A percentile compares a stretch with the other conserved stretches of the same genome.
phyloP scores from a whole-genome alignment of 2,888 invertebrate species.

The Entomobrya proxima region DNA sequence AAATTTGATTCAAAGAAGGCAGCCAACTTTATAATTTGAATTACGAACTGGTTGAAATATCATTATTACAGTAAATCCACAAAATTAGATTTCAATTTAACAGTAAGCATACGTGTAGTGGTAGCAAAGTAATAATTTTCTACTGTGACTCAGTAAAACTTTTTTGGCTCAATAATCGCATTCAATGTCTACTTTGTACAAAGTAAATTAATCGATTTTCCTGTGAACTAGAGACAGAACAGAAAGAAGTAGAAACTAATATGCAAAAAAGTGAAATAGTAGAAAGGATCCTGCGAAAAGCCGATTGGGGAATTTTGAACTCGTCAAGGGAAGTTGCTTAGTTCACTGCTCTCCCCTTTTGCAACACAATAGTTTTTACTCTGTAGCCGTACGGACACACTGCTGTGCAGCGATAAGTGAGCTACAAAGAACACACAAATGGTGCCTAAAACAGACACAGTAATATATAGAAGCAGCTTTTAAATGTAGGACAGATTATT shows the following conservation, averaged over 20 bases:
- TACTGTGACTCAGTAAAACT: background rate
- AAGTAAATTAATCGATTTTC: slow-evolving; percentile 9
- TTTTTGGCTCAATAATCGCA: slow-evolving; percentile 1
- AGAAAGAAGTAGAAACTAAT: background rate
- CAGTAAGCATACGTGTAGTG: background rate
- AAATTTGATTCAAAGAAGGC: slow-evolving; percentile 8
- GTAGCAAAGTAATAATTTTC: background rate
- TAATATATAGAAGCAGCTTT: background rate
- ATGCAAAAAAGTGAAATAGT: slow-evolving; percentile 39
- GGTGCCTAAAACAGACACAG: background rate
- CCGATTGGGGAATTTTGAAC: slow-evolving; percentile 37
- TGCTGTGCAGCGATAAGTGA: background rate
- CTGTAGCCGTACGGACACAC: background rate
- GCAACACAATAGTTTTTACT: background rate
- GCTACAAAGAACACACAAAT: background rate
- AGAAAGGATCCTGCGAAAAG: slow-evolving; percentile 24
- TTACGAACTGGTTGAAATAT: slow-evolving; percentile 16
- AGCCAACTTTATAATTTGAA: slow-evolving; percentile 11
- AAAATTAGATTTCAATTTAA: background rate
- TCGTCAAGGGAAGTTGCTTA: slow-evolving; percentile 15
- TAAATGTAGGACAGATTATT: background rate
- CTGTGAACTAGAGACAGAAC: background rate
- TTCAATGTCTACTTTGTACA: background rate
- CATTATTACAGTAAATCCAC: background rate
- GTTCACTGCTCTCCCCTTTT: slow-evolving; percentile 4